A percentile compares a stretch with the other conserved stretches of the same genome.
Conservation (phyloP, 37 sponge, comb jelly and placozoan genomes). For the Halichondria panicea region DNA sequence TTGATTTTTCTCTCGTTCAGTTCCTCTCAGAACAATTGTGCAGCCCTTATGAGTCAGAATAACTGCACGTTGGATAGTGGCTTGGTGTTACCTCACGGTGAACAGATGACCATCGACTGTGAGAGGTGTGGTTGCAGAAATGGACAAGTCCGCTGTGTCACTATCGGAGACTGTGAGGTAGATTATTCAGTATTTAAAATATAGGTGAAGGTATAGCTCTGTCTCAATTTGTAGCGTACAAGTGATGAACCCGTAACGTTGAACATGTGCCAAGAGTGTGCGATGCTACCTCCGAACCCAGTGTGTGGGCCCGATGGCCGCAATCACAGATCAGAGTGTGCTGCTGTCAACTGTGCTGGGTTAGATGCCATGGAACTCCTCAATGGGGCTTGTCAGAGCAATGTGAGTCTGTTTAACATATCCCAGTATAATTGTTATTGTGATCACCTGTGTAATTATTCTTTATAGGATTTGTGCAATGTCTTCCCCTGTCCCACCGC, state of each 20-base stretch:
- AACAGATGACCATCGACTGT: not conserved
- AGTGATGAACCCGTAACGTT: too few relatives aligned
- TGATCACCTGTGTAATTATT: not conserved
- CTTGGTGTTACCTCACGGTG: not conserved
- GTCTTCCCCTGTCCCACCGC: too few relatives aligned
- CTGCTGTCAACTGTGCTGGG: slow-evolving; percentile 47
- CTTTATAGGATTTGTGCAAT: not conserved
- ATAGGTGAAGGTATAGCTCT: too few relatives aligned
- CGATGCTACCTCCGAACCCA: not conserved
- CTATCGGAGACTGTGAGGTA: slow-evolving; percentile 1
- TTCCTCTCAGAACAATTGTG: too few relatives aligned
- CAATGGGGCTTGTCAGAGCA: slow-evolving; percentile 41
- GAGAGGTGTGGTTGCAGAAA: slow-evolving; percentile 18
- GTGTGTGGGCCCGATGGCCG: slow-evolving; percentile 52
- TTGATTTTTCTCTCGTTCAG: too few relatives aligned
- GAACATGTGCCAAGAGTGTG: slow-evolving; percentile 26
- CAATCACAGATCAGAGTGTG: slow-evolving; percentile 33
- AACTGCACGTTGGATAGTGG: slow-evolving; percentile 16
- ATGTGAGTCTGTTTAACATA: too few relatives aligned
- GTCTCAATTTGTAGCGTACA: too few relatives aligned
- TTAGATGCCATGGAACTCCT: slow-evolving; percentile 19
- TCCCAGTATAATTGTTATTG: not conserved
- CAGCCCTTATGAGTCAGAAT: too few relatives aligned
- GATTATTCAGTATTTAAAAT: too few relatives aligned
- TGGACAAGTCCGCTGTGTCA: slow-evolving; percentile 14